Evolutionary conservation across 23 tunicate species (phyloP).

Genomic region (Halocynthia roretzi): DNA sequence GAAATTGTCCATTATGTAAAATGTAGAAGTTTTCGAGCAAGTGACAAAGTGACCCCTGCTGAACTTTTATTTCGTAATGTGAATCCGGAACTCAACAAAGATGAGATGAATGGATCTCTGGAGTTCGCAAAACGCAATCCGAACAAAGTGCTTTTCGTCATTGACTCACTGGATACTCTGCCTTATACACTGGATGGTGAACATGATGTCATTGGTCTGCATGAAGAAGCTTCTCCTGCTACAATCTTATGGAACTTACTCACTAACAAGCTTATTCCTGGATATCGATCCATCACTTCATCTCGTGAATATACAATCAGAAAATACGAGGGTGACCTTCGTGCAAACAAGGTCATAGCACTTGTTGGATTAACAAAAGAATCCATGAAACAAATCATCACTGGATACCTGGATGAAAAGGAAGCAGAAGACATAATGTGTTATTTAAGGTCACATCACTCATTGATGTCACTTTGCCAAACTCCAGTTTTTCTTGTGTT

Average conservation of each 20-base stretch:
- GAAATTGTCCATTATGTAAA: neutral
- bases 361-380: conserved; percentile 7
- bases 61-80: neutral
- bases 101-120: neutral
- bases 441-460: neutral
- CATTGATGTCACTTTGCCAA: neutral
- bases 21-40: neutral
- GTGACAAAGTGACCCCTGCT: neutral
- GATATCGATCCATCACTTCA: neutral
- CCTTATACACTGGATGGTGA: neutral
- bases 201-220: neutral
- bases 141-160: neutral
- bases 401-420: neutral
- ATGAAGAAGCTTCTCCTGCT: neutral
- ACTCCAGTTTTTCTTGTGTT: conserved; percentile 1
- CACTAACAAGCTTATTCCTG: neutral
- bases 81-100: conserved; percentile 1
- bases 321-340: neutral
- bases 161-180: conserved; percentile 8
- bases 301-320: conserved; percentile 2
- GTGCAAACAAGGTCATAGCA: neutral
- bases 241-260: neutral
- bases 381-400: neutral
- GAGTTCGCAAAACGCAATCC: neutral
- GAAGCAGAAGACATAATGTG: neutral